Evolutionary conservation across 2,888 invertebrate species (phyloP).

Genomic region (Drosophila koepferae): DNA sequence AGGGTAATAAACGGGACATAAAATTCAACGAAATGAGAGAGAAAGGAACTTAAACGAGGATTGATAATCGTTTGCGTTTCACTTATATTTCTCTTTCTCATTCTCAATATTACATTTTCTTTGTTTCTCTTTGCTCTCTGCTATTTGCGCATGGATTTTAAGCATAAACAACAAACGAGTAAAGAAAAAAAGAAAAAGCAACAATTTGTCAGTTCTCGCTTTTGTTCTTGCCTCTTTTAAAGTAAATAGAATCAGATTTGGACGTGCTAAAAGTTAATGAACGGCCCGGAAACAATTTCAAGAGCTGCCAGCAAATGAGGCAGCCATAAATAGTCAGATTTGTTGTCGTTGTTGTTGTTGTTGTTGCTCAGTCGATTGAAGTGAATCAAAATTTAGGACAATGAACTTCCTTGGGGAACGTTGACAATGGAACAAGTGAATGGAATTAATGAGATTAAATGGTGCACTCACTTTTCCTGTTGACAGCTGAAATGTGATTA

Average conservation of each 20-base stretch:
- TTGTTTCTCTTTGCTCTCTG: not conserved
- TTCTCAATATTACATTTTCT: not conserved
- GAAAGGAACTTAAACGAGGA: slow-evolving; percentile 41
- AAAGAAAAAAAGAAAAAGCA: slow-evolving; percentile 12
- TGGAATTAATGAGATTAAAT: slow-evolving; percentile 12
- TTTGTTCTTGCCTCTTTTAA: slow-evolving; percentile 10
- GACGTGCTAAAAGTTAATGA: slow-evolving; percentile 68
- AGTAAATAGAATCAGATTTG: slow-evolving; percentile 68
- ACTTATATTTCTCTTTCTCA: slow-evolving; percentile 3
- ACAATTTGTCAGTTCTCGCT: slow-evolving; percentile 24
- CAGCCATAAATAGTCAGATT: slow-evolving; percentile 8
- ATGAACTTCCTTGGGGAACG: slow-evolving; percentile 38
- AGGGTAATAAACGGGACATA: not conserved
- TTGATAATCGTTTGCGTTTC: slow-evolving; percentile 30
- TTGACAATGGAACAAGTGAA: slow-evolving; percentile 25
- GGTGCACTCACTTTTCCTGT: not conserved
- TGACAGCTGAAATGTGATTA: slow-evolving; percentile 8
- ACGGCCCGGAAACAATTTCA: slow-evolving; percentile 68
- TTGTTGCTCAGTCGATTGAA: slow-evolving; percentile 6
- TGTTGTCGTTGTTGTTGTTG: not conserved
- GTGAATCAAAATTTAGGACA: slow-evolving; percentile 30
- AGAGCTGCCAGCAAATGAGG: slow-evolving; percentile 31
- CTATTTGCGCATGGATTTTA: slow-evolving; percentile 30
- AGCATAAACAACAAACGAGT: slow-evolving; percentile 29
- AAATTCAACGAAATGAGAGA: slow-evolving; percentile 18